These are phyloP conservation scores for Melierax canorus DNA, from an alignment of 2,113 vertebrate genomes.

Conservation along the genomic window DNA sequence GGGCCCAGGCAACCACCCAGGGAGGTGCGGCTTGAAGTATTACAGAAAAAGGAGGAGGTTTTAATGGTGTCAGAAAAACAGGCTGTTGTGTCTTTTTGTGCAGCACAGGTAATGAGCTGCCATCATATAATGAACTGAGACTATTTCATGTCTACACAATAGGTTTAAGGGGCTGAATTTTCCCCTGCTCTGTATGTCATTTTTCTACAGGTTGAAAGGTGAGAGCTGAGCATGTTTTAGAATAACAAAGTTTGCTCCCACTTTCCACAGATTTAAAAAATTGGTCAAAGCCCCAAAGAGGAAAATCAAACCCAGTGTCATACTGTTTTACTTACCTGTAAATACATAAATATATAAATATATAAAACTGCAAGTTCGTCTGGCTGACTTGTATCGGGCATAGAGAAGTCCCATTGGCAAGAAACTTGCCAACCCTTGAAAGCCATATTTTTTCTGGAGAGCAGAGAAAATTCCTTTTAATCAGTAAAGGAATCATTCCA, in stretches of 20 bases:
- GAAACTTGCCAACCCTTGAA: background rate
- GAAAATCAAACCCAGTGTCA: background rate
- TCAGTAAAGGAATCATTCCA: background rate
- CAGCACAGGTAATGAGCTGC: background rate
- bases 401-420: background rate
- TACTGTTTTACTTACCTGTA: background rate
- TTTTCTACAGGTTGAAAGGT: background rate
- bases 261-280: background rate
- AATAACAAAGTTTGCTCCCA: background rate
- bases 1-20: background rate
- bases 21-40: background rate
- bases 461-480: background rate
- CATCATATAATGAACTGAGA: background rate
- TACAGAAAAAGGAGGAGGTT: background rate
- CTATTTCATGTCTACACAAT: background rate
- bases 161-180: background rate
- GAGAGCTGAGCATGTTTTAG: accelerated
- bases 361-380: background rate
- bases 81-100: accelerated
- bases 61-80: background rate
- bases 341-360: background rate
- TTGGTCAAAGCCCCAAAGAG: background rate
- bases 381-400: background rate
- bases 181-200: background rate
- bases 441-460: background rate